Evolutionary conservation across 2,113 vertebrate genomes (phyloP).

Genomic region (Leptosomus discolor): DNA sequence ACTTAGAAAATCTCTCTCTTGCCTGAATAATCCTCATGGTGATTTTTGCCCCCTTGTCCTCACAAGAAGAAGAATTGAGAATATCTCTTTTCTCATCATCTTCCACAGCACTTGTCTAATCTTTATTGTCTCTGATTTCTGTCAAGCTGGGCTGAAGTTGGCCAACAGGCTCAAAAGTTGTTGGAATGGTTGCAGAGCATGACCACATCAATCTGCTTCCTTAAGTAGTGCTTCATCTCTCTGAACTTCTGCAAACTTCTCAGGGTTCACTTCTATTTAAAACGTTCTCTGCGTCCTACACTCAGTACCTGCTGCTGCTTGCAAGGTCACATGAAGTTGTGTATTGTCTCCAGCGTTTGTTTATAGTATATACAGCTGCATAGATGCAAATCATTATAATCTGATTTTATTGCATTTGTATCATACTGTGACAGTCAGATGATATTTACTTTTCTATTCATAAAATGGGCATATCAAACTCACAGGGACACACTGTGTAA

Average conservation of each 20-base stretch:
- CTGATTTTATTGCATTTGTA: background rate
- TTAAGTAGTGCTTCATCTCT: background rate
- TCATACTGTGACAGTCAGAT: background rate
- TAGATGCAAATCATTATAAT: background rate
- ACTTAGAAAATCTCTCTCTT: background rate
- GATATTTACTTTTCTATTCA: background rate
- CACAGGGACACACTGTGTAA: background rate
- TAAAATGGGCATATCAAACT: background rate
- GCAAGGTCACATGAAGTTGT: background rate
- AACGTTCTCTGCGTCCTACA: background rate
- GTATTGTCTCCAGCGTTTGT: background rate
- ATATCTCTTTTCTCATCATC: background rate
- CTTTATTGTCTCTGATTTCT: background rate
- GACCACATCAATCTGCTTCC: background rate
- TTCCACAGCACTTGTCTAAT: background rate
- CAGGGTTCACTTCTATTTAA: background rate
- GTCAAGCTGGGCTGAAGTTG: background rate
- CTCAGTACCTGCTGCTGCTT: background rate
- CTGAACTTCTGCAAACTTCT: background rate
- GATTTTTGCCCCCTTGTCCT: background rate
- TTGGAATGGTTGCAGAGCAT: background rate
- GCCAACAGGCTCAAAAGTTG: background rate
- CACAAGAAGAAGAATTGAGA: background rate
- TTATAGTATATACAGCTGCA: conserved; percentile 10
- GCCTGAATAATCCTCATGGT: background rate